A percentile compares a stretch with the other conserved stretches of the same genome.
Conservation (phyloP, 2,113 vertebrate genomes). For the Picathartes gymnocephalus region DNA sequence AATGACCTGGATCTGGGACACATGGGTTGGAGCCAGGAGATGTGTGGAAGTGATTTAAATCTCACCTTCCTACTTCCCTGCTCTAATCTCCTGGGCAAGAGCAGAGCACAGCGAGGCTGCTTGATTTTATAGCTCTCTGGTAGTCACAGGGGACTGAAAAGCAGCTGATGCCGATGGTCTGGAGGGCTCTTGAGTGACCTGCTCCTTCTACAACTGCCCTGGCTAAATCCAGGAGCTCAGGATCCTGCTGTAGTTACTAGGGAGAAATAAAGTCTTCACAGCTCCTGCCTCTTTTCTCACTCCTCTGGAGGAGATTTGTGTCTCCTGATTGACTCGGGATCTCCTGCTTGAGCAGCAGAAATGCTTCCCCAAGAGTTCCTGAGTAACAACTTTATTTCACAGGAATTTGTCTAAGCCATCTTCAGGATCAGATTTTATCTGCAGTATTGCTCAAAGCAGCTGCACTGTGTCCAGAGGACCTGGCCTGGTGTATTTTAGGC, state of each 20-base stretch:
- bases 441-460: slow-evolving; percentile 31
- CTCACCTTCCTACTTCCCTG: not conserved
- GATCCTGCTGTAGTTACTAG: not conserved
- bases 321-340: not conserved
- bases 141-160: not conserved
- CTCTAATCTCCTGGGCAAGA: not conserved
- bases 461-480: slow-evolving; percentile 13
- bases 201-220: not conserved
- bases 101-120: not conserved
- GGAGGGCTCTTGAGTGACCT: not conserved
- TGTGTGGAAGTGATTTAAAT: not conserved
- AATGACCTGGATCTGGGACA: not conserved
- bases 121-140: not conserved
- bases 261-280: not conserved
- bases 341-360: not conserved
- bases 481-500: slow-evolving; percentile 43
- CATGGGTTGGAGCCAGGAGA: not conserved
- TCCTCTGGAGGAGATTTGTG: not conserved
- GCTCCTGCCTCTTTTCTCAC: not conserved
- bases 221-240: not conserved
- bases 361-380: not conserved
- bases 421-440: slow-evolving; percentile 48
- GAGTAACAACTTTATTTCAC: slow-evolving; percentile 4
- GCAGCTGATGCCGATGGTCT: not conserved
- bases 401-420: slow-evolving; percentile 46